Evolutionary conservation across 2,113 vertebrate species (phyloP).

Genomic region (Sebastes schlegelii): DNA sequence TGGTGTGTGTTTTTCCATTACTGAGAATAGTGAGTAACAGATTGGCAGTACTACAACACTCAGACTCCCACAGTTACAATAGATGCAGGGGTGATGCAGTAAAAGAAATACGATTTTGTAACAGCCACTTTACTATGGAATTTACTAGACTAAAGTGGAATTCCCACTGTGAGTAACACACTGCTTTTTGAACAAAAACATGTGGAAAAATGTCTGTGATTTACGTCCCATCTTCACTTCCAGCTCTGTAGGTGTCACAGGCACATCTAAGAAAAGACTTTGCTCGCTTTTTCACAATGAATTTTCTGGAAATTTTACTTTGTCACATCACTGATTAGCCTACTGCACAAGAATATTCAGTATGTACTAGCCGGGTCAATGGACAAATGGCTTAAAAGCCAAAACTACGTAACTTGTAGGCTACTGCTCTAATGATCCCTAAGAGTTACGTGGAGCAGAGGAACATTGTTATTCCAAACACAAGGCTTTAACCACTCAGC

Average conservation of each 20-base stretch:
- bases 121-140: neutral
- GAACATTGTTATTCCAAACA: neutral
- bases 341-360: slow-evolving; percentile 66
- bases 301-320: slow-evolving; percentile 33
- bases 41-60: slow-evolving; percentile 5
- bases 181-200: neutral
- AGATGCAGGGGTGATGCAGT: neutral
- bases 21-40: slow-evolving; percentile 7
- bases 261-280: neutral
- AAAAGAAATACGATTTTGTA: slow-evolving; percentile 5
- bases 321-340: slow-evolving; percentile 42
- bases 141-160: neutral
- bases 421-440: slow-evolving; percentile 40
- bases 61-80: neutral
- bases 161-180: neutral
- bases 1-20: neutral
- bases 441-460: slow-evolving; percentile 16
- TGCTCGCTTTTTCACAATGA: slow-evolving; percentile 11
- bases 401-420: slow-evolving; percentile 48
- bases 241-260: neutral
- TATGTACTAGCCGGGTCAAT: slow-evolving; percentile 53
- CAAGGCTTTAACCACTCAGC: slow-evolving; percentile 9
- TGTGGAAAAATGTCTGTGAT: neutral
- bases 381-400: slow-evolving; percentile 57
- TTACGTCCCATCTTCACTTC: neutral